These are phyloP conservation scores for Drosophila antonietae DNA, from an alignment of 2,888 invertebrate species.

Conservation along the genomic window DNA sequence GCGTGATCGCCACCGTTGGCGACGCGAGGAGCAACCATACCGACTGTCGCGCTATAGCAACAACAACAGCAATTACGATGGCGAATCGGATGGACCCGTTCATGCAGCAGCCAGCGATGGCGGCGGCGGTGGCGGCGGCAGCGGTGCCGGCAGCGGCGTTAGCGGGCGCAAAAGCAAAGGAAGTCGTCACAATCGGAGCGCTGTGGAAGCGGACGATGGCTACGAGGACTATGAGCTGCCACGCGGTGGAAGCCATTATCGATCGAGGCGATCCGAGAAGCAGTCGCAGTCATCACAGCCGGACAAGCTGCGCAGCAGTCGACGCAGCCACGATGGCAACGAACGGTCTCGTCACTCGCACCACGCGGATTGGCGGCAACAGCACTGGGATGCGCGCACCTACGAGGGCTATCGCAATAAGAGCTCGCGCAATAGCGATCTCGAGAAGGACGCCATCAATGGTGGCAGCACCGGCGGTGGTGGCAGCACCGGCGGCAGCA, in stretches of 20 bases:
- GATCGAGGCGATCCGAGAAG: constrained; percentile 72
- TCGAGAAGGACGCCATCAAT: constrained; percentile 75
- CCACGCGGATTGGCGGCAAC: constrained; percentile 48
- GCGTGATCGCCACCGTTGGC: constrained; percentile 61
- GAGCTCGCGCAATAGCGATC: constrained; percentile 83
- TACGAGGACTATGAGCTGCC: constrained; percentile 56
- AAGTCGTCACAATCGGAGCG: constrained; percentile 54
- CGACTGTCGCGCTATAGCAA: constrained; percentile 55
- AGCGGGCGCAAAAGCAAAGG: constrained; percentile 62
- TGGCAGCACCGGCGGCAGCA: constrained; percentile 33
- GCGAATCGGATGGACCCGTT: constrained; percentile 51
- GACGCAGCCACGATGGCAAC: constrained; percentile 63
- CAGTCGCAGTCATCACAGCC: constrained; percentile 50
- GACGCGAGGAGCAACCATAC: constrained; percentile 54
- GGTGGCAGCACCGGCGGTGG: constrained; percentile 23
- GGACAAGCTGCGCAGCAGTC: constrained; percentile 66
- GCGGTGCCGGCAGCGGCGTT: constrained; percentile 16
- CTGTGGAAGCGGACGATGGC: constrained; percentile 45
- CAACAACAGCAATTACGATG: constrained; percentile 65
- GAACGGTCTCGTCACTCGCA: constrained; percentile 46
- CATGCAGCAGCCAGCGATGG: constrained; percentile 38
- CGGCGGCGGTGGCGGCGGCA: constrained; percentile 4
- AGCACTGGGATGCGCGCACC: constrained; percentile 68
- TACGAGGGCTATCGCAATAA: constrained; percentile 84
- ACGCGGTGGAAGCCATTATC: constrained; percentile 36